These are phyloP conservation scores for Anagrus nilaparvatae DNA, from an alignment of 1,140 invertebrate species.

Conservation along the genomic window DNA sequence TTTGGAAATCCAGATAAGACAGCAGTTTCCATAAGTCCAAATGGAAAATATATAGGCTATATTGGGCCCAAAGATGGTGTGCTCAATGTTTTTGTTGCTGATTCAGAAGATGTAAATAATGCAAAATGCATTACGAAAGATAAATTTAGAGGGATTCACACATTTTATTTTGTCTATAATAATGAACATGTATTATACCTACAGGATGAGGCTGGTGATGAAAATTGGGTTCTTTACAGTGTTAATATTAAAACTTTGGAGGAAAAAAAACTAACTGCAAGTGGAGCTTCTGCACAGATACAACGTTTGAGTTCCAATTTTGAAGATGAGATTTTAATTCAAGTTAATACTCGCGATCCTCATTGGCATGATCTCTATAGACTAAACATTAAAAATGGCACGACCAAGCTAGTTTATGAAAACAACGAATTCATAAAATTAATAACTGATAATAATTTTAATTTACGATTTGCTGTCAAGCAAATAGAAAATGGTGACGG, in stretches of 20 bases:
- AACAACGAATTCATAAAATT: background rate
- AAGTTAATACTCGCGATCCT: background rate
- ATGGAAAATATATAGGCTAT: background rate
- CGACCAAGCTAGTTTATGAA: background rate
- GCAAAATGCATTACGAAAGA: background rate
- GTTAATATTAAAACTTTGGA: background rate
- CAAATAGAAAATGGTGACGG: background rate
- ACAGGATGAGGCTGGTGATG: background rate
- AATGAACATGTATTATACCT: background rate
- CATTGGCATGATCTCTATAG: background rate
- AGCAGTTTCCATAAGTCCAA: background rate
- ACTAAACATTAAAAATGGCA: background rate
- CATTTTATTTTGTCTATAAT: background rate
- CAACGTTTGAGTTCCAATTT: background rate
- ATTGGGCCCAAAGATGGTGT: background rate
- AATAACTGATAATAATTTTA: background rate
- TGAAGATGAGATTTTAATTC: background rate
- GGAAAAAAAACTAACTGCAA: background rate
- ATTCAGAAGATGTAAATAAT: background rate
- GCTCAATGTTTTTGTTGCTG: background rate
- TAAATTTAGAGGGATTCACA: background rate
- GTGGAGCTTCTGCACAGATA: background rate
- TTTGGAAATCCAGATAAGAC: background rate
- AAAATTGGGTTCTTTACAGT: background rate
- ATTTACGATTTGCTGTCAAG: background rate